Base-by-base conservation (phyloP, 2,113 vertebrate species). In the Syrmaticus mikado region DNA sequence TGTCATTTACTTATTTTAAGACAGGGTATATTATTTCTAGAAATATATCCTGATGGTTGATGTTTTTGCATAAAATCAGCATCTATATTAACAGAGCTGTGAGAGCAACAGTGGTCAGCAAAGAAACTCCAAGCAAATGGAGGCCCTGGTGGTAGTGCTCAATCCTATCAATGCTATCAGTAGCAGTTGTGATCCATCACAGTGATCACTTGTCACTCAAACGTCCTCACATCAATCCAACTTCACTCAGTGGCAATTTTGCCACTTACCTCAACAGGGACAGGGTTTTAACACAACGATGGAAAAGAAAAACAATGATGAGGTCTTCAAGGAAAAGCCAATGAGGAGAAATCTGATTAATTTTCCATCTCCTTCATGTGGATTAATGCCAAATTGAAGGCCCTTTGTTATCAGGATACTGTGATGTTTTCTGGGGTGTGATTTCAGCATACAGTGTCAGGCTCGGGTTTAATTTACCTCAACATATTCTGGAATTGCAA, bases 1-100 rank as follows among this genome's bases (percentile, higher is more conserved):
- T 98, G 98, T 98, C 98, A 97, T 98, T 99, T 98, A 98, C 97
- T 97, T 96, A 97, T 97, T 97, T 98, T 98, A 94, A 97, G 97
- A 98, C 95, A 96, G 73, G 13, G 68, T 92, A 92, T 62, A 27
- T 81, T 85, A 96, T 93, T 92, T 86, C 87, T 67, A 91, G 80
- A 91, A 90, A 80, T 91, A 43, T 41, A 86, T 73, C 48, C 76
- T 78, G 45, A 53, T 64, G 18, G 53, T 58, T 17, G 52, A 57
- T 70, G 88, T 40, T 79, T 64, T 53, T 57, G 34, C 48, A 82
- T 86, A 93, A 90, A 78, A 43, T 43, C 25, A 50, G 17, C 57
- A 61, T 34, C 13, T 25, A 32, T 14, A 15, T 68, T 41, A 75
- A 70, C 13, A 36, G 52, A 55, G 62, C 70, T 30, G 43, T 28